Evolutionary conservation across 2,797 vertebrate species (phyloP), one percentile per base, ranked within the genome.

Genomic region (Platyrinchus mystaceus): DNA sequence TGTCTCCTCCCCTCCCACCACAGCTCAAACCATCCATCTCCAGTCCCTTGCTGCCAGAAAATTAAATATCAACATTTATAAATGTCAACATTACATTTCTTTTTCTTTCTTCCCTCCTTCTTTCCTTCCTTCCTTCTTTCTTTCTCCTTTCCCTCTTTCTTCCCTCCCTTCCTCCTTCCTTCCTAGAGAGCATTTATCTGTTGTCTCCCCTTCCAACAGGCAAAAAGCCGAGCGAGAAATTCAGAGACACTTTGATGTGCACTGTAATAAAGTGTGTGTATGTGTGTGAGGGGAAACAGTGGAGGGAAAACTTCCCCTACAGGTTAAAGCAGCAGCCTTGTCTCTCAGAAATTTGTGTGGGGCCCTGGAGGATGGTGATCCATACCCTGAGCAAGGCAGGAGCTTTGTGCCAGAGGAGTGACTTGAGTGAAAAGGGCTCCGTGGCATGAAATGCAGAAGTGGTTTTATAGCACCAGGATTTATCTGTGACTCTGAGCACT

Each of bases 91-190:
- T 28, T 28, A 10, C 18, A 28, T 50, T 50, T 28, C 9, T 10
- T n/a, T 37, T 37, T 37, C 37, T 7, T 12, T 9, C 7, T 49
- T 71, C 55, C 8, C n/a, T 53, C 22, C 24, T 49, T 24, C 47
- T 24, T 37, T 30, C 47, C 46, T 27, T 10, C 5, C 26, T 7
- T 16, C 46, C 13, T 27, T 46, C 16, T 27, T 49, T 16, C 26
- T 8, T 50, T 14, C 47, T 26, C 14, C 47, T 26, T 53, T 9
- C 30, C 11, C 17, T 30, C 50, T 9, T 15, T 47, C 21, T 3
- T 24, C 1, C 14, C 7, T 10, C 0, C 10, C 10, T 28, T 55
- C 27, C 8, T 9, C 11, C 11, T 30, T 46, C 28, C 8, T 10
- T 50, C 64, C 56, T 55, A 32, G 22, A 55, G 30, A 55, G 3